Evolutionary conservation across 2,797 vertebrate species (phyloP).

Genomic region (Acestrorhynchus altus): DNA sequence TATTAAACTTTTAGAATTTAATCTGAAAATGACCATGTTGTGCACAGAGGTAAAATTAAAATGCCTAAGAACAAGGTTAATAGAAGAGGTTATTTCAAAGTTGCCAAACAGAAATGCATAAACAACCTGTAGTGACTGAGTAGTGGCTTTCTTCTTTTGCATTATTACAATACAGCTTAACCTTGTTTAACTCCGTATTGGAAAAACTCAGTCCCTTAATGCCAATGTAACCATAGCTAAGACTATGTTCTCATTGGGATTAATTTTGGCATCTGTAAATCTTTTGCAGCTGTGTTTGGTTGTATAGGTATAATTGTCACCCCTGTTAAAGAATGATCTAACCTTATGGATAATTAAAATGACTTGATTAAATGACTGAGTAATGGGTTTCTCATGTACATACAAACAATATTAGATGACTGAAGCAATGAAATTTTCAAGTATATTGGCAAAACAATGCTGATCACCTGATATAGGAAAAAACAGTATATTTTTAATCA

Average conservation of each 20-base stretch:
- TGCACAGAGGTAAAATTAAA: too few species aligned
- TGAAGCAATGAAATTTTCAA: too few species aligned
- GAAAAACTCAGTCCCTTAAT: neutral
- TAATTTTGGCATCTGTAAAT: too few species aligned
- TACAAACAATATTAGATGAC: too few species aligned
- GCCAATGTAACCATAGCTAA: constrained; percentile 1
- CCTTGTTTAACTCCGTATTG: constrained; percentile 11
- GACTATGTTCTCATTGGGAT: constrained; percentile 7
- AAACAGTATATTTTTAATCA: neutral
- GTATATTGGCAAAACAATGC: too few species aligned
- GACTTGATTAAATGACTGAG: too few species aligned
- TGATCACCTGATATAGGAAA: neutral
- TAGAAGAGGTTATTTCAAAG: too few species aligned
- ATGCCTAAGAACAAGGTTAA: too few species aligned
- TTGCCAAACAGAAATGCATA: neutral
- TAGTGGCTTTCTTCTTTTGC: neutral
- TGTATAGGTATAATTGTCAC: neutral
- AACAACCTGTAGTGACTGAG: neutral
- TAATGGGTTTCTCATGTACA: neutral
- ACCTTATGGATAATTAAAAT: neutral
- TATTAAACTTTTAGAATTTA: too few species aligned
- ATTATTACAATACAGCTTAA: neutral
- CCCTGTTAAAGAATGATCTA: neutral
- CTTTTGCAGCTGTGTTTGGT: neutral
- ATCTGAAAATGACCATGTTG: too few species aligned